Evolutionary conservation across 2,113 vertebrate genomes (phyloP).

Genomic region (Myanophis thanlyinensis): DNA sequence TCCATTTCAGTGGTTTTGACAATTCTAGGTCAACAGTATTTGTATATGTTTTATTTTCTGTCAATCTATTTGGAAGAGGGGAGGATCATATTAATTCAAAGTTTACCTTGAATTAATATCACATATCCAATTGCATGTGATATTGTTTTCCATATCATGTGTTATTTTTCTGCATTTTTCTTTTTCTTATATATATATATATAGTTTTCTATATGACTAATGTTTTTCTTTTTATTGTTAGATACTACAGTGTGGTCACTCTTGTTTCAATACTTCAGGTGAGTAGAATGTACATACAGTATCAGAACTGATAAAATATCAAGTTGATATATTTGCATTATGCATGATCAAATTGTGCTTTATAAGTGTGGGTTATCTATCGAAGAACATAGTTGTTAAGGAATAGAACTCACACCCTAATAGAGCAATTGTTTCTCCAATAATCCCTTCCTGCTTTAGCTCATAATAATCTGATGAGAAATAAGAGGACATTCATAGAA

Average conservation of each 20-base stretch:
- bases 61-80: neutral
- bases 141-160: no score
- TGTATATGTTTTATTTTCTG: neutral
- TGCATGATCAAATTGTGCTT: neutral
- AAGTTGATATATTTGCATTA: neutral
- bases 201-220: no score
- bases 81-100: neutral
- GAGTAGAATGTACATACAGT: conserved; percentile 26
- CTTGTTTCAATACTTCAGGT: conserved; percentile 98
- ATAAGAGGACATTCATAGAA: neutral
- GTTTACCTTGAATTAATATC: neutral
- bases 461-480: neutral
- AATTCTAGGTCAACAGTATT: neutral
- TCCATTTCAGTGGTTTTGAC: neutral
- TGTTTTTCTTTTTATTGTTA: conserved; percentile 58
- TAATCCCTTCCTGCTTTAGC: neutral
- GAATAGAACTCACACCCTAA: neutral
- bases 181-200: neutral
- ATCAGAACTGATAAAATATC: neutral
- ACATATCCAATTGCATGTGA: neutral
- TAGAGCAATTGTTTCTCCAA: neutral
- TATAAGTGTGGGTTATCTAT: neutral
- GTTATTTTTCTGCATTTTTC: neutral
- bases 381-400: neutral
- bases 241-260: conserved; percentile 93